Conservation (phyloP, 2,888 invertebrate genomes). For the Camponotus fellah region DNA sequence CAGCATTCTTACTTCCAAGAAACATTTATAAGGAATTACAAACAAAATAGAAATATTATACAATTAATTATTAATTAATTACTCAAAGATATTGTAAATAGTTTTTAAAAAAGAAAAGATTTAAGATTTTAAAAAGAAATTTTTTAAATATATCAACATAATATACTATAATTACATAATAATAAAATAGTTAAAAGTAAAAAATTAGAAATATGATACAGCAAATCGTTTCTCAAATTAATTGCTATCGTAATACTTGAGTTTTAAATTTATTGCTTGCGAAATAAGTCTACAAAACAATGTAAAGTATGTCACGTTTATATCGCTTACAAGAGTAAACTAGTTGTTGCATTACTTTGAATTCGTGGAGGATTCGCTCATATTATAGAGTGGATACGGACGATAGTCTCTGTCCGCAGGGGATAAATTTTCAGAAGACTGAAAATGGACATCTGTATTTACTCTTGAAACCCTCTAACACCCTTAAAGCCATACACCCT, state of each 20-base stretch:
- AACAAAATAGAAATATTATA: not conserved
- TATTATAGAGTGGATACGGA: slow-evolving; percentile 36
- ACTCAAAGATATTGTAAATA: not conserved
- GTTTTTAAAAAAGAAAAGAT: not conserved
- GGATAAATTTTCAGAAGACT: slow-evolving; percentile 39
- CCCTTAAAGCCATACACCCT: not conserved
- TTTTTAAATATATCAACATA: not conserved
- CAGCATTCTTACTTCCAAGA: not conserved
- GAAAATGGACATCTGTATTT: slow-evolving; percentile 40
- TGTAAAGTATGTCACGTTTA: not conserved
- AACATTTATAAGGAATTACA: not conserved
- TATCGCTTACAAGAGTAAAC: not conserved
- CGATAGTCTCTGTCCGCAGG: slow-evolving; percentile 20
- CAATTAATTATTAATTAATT: not conserved
- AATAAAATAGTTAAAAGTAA: not conserved
- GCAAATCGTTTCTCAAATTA: not conserved
- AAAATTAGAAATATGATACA: not conserved
- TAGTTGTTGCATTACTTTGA: not conserved
- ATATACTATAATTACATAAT: not conserved
- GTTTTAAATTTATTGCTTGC: not conserved
- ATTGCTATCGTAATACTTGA: not conserved
- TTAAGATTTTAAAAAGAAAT: not conserved
- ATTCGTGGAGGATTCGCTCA: slow-evolving; percentile 21
- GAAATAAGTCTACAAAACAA: not conserved
- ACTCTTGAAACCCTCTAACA: not conserved